These are phyloP conservation scores for Silurus asotus DNA, from an alignment of 2,113 vertebrate genomes.

Conservation along the genomic window DNA sequence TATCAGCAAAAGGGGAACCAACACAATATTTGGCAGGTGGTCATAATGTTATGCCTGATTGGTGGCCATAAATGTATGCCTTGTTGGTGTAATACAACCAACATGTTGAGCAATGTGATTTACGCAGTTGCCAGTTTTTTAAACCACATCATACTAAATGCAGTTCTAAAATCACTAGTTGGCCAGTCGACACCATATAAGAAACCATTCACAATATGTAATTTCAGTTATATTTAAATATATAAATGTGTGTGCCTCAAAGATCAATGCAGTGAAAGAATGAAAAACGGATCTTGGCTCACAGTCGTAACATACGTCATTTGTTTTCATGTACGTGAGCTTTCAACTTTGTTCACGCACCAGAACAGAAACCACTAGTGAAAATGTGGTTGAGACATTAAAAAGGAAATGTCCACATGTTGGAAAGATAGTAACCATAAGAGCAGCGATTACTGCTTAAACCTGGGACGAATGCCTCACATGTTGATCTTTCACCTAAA, in stretches of 20 bases:
- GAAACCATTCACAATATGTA: neutral
- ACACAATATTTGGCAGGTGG: too few species aligned
- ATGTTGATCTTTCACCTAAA: constrained; percentile 14
- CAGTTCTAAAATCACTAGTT: neutral
- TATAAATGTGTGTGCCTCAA: neutral
- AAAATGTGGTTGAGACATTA: neutral
- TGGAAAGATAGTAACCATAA: neutral
- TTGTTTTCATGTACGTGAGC: neutral
- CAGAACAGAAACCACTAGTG: neutral
- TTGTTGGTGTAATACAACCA: neutral
- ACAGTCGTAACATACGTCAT: neutral
- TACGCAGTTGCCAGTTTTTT: neutral
- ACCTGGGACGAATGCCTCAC: neutral
- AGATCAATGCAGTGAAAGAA: neutral
- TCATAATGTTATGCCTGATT: too few species aligned
- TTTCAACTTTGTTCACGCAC: neutral
- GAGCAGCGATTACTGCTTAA: neutral
- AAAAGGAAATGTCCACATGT: neutral
- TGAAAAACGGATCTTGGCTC: neutral
- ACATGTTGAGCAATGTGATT: neutral
- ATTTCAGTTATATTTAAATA: neutral
- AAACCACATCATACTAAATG: neutral
- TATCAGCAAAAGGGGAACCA: too few species aligned
- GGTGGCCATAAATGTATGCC: too few species aligned
- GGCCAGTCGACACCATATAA: neutral